A percentile compares a stretch with the other conserved stretches of the same genome.
Conservation (phyloP, 2,113 vertebrate genomes). For the Hippocampus comes region DNA sequence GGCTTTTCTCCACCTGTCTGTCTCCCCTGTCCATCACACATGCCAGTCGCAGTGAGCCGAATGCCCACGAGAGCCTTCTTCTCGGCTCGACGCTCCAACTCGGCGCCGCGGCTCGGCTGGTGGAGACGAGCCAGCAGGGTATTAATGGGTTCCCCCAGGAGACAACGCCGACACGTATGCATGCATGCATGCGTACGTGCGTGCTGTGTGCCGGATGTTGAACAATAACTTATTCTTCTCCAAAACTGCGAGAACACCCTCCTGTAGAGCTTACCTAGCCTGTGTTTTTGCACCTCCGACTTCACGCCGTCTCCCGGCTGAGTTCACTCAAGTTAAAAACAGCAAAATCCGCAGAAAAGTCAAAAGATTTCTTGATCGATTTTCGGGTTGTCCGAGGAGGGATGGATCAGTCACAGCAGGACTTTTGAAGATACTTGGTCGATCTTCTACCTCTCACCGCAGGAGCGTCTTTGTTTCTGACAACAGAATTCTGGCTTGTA, state of each 20-base stretch:
- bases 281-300: not conserved
- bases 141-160: not conserved
- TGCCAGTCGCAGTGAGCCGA: not conserved
- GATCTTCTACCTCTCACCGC: not conserved
- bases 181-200: not conserved
- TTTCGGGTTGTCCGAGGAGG: not conserved
- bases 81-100: not conserved
- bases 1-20: conserved; percentile 4
- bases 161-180: not conserved
- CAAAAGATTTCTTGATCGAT: not conserved
- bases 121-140: not conserved
- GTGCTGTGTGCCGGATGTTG: not conserved
- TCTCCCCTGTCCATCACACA: conserved; percentile 3
- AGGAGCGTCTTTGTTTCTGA: not conserved
- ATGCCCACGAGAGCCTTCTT: conserved; percentile 5
- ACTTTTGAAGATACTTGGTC: not conserved
- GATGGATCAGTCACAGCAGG: not conserved
- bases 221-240: not conserved
- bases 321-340: not conserved
- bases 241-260: not conserved
- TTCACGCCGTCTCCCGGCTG: not conserved
- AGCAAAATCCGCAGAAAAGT: not conserved
- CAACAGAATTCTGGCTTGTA: not conserved
- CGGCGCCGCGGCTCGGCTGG: not conserved
- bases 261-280: not conserved